Conservation (phyloP, 2,113 vertebrate species). For the Agelaius phoeniceus region DNA sequence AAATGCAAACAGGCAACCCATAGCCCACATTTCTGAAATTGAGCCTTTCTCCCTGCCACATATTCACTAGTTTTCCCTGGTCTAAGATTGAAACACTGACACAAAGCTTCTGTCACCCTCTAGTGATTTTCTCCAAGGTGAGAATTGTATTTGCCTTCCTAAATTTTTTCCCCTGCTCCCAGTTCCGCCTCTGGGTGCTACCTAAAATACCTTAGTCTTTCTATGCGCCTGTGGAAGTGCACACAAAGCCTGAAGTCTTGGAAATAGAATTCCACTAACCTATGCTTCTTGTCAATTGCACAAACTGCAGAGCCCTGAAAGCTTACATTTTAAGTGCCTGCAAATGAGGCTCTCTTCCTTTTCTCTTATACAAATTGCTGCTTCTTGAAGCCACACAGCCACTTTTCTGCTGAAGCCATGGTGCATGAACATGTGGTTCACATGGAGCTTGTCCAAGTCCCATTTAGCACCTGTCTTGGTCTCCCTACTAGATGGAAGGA, state of each 20-base stretch:
- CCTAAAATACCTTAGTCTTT: background rate
- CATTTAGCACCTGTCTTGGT: background rate
- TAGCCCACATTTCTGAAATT: background rate
- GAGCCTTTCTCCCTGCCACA: background rate
- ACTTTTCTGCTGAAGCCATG: background rate
- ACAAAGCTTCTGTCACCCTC: background rate
- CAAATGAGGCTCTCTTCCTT: background rate
- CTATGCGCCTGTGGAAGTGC: rapidly evolving
- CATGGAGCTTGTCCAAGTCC: background rate
- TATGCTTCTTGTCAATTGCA: background rate
- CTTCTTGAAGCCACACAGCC: background rate
- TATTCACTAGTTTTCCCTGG: background rate
- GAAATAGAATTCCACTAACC: background rate
- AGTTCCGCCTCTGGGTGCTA: background rate
- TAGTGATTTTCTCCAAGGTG: background rate
- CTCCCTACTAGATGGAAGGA: background rate
- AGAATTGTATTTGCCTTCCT: background rate
- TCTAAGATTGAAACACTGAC: background rate
- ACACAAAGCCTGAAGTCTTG: background rate
- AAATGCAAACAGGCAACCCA: background rate
- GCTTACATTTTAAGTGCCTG: background rate
- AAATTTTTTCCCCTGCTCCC: background rate
- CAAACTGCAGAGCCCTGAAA: background rate
- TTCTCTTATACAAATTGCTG: background rate
- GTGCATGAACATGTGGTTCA: rapidly evolving